A percentile compares a stretch with the other conserved stretches of the same genome.
Conservation (phyloP, 2,888 invertebrate genomes). For the Spialia ferax region DNA sequence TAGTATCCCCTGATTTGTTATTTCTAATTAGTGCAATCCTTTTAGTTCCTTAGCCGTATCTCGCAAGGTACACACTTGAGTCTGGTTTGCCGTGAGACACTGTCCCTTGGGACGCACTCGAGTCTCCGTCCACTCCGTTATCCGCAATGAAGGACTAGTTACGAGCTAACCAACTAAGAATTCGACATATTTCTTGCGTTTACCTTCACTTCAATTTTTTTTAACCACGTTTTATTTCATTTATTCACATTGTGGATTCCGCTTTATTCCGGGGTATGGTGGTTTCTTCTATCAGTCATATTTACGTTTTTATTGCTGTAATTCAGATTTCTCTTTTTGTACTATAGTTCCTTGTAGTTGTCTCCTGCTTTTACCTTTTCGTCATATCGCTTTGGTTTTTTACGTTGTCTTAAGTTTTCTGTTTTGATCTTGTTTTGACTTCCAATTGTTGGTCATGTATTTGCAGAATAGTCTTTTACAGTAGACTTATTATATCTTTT, state of each 20-base stretch:
- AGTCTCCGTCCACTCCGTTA: not conserved
- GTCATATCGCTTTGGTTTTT: too few relatives aligned
- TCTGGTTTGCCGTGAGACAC: conserved; percentile 18
- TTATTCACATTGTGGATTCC: not conserved
- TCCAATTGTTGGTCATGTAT: not conserved
- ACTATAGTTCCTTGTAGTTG: too few relatives aligned
- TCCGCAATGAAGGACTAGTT: conserved; percentile 6
- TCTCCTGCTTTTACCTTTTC: too few relatives aligned
- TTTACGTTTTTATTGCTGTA: too few relatives aligned
- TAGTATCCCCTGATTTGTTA: too few relatives aligned
- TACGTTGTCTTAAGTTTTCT: not conserved
- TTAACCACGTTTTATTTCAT: not conserved
- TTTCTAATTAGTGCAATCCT: not conserved
- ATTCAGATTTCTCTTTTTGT: too few relatives aligned
- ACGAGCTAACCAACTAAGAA: conserved; percentile 14
- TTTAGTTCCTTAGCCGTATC: not conserved
- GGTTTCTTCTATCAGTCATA: too few relatives aligned
- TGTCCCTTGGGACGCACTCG: conserved; percentile 9
- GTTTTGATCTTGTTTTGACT: not conserved
- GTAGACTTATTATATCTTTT: not conserved
- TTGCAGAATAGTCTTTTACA: not conserved
- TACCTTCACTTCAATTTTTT: not conserved
- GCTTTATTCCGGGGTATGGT: too few relatives aligned
- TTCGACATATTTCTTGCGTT: not conserved
- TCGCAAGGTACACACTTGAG: conserved; percentile 19